phyloP scores from a whole-genome alignment of 2,113 vertebrate genomes.

The Aphelocoma coerulescens region DNA sequence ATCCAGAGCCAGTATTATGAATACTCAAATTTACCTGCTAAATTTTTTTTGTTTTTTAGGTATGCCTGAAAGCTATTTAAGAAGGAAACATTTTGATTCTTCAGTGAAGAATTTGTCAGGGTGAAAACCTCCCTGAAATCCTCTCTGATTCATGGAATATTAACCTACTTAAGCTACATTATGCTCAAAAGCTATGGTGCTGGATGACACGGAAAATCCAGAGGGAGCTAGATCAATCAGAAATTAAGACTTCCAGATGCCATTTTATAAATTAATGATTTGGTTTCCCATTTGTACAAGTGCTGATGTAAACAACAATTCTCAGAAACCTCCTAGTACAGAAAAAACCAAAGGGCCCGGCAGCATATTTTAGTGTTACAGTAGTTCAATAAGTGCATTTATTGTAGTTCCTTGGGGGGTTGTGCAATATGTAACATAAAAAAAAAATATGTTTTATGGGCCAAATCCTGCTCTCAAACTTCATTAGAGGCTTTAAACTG shows the following conservation, averaged over 20 bases:
- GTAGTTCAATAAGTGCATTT: constrained; percentile 51
- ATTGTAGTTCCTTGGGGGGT: constrained; percentile 2
- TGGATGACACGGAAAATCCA: constrained; percentile 36
- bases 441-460: neutral
- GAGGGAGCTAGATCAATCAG: constrained; percentile 55
- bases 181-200: constrained; percentile 17
- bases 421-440: constrained; percentile 12
- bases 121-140: neutral
- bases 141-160: neutral
- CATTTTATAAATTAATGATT: constrained; percentile 69
- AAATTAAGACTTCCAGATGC: constrained; percentile 59
- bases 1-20: neutral
- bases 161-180: constrained; percentile 51
- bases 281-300: constrained; percentile 57
- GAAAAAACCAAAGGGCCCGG: constrained; percentile 4
- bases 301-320: constrained; percentile 55
- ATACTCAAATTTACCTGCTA: neutral
- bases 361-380: constrained; percentile 29
- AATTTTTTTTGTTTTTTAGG: neutral
- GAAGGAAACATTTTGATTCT: neutral
- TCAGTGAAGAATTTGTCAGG: neutral
- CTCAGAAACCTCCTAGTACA: neutral
- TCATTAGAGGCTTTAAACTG: constrained; percentile 3
- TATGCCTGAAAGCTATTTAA: neutral
- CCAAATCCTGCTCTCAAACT: constrained; percentile 41